A percentile compares a stretch with the other conserved stretches of the same genome.
Conservation (phyloP, 2,797 vertebrate genomes). For the Potorous gilbertii region DNA sequence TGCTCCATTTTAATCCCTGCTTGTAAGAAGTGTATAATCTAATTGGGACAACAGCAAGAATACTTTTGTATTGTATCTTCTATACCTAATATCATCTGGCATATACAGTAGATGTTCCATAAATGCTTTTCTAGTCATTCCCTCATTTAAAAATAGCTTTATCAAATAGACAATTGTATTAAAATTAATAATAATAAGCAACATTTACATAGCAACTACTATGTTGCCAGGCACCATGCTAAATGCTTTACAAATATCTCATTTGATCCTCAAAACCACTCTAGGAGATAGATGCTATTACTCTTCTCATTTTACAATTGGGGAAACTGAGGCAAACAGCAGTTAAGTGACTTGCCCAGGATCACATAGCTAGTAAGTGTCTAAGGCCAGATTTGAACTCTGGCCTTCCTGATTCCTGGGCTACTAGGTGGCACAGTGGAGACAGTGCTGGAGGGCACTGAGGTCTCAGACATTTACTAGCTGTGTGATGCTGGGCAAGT, state of each 20-base stretch:
- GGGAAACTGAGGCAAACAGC: background rate
- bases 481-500: background rate
- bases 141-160: background rate
- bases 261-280: background rate
- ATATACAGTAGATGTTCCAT: background rate
- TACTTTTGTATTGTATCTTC: background rate
- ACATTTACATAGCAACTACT: background rate
- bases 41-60: background rate
- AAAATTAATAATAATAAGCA: background rate
- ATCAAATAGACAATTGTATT: background rate
- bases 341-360: background rate
- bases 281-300: background rate
- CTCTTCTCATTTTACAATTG: background rate
- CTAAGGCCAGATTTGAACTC: background rate
- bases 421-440: background rate
- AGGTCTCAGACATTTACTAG: background rate
- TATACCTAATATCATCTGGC: background rate
- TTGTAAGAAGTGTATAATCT: background rate
- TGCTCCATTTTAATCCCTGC: background rate
- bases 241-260: background rate
- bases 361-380: background rate
- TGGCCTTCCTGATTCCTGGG: background rate
- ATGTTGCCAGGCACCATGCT: background rate
- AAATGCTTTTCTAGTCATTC: background rate
- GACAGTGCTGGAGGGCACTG: background rate